Evolutionary conservation across 1,140 invertebrate species (phyloP), one percentile per base, ranked within the genome.

Genomic region (Trachymyrmex cornetzi): DNA sequence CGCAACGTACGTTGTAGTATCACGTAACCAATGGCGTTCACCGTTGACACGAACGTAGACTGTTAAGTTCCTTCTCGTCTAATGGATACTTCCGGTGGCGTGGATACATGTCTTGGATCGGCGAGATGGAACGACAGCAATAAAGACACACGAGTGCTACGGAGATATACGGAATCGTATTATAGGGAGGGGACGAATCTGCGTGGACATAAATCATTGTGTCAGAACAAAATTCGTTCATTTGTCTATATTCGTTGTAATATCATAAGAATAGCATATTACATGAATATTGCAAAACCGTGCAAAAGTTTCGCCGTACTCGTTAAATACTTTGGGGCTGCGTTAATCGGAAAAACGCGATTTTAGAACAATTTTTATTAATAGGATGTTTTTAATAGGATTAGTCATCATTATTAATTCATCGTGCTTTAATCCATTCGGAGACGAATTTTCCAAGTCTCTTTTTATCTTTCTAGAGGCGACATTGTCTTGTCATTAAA

Each of bases 61-160:
- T 77, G 63, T 84, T 89, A 85, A 89, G 81, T 90, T 87, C 64
- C 85, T 77, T 74, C 66, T 69, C 63, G 88, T 72, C 71, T 89
- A 89, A 90, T 87, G 79, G 85, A 57, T 86, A 67, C 88, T 90
- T 90, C 89, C 89, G 88, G 85, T 57, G 84, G 77, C 77, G 57
- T 77, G 86, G 77, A 72, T 27, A 55, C 66, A 34, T 44, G 55
- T 75, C 66, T 86, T 79, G 50, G n/a, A 74, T 61, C 59, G 85
- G 50, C 77, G 80, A 89, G 88, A 89, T 85, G 57, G 50, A 74
- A 59, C 55, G 63, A 55, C 55, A 48, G 80, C 55, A 74, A 74
- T 84, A 61, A 84, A 84, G 69, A 74, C 48, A 48, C 67, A 72
- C 67, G 53, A 55, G 80, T 24, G 38, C 38, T 24, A 19, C 19